Evolutionary conservation across 2,888 invertebrate genomes (phyloP).

Genomic region (Glaucopsyche alexis): DNA sequence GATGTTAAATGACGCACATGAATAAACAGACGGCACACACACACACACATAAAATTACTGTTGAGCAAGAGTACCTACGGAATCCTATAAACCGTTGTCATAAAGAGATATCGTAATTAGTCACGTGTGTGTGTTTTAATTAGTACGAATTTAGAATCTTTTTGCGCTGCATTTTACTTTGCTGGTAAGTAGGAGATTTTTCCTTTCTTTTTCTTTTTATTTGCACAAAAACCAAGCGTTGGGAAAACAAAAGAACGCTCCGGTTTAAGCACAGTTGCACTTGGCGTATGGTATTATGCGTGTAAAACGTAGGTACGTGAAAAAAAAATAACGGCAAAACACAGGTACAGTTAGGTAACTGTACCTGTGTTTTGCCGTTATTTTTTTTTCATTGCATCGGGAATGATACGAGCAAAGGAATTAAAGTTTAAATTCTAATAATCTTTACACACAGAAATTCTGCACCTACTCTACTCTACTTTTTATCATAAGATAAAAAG

Average conservation of each 20-base stretch:
- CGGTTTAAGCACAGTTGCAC: slow-evolving; percentile 40
- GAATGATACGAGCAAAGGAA: background rate
- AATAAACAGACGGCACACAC: too few relatives aligned
- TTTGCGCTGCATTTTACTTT: background rate
- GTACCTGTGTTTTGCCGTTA: background rate
- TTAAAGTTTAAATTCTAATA: background rate
- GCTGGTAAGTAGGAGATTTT: background rate
- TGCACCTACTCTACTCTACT: too few relatives aligned
- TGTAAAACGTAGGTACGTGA: slow-evolving; percentile 8
- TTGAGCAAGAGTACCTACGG: background rate
- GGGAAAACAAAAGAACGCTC: slow-evolving; percentile 38
- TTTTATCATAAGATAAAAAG: too few relatives aligned
- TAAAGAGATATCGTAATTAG: background rate
- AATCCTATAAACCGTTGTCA: background rate
- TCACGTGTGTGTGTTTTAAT: slow-evolving; percentile 22
- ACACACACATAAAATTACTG: too few relatives aligned
- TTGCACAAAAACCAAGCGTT: slow-evolving; percentile 6
- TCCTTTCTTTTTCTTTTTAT: background rate
- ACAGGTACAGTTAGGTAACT: too few relatives aligned
- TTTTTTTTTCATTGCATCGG: background rate
- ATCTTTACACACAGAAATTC: background rate
- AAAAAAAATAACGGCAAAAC: too few relatives aligned
- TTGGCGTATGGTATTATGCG: slow-evolving; percentile 32
- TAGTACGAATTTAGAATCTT: slow-evolving; percentile 14
- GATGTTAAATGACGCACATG: too few relatives aligned